Percentiles rank a stretch among this genome's conserved stretches.
Evolutionary conservation across 2,113 vertebrate genomes (phyloP).

Genomic region (Anas platyrhynchos): DNA sequence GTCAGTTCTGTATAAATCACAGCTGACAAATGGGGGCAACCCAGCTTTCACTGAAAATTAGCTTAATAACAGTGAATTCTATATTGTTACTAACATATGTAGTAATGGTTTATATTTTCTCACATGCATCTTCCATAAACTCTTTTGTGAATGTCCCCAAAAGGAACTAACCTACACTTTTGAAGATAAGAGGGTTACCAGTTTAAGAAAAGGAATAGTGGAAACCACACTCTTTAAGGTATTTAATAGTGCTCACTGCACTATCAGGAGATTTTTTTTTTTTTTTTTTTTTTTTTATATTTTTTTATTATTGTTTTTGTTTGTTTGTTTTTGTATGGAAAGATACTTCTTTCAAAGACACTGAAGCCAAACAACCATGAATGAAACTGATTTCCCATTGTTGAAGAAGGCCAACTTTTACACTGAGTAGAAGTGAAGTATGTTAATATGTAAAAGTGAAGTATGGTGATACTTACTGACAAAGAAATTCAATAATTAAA

Average conservation of each 20-base stretch:
- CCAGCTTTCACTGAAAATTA: background rate
- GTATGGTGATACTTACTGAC: background rate
- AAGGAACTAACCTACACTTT: background rate
- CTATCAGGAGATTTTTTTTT: accelerated
- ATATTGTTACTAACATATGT: background rate
- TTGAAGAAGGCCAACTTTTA: background rate
- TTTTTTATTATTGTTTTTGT: too few species aligned
- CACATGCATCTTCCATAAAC: background rate
- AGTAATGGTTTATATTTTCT: background rate
- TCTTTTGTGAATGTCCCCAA: background rate
- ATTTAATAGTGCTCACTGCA: background rate
- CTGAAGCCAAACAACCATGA: background rate
- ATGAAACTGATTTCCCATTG: background rate
- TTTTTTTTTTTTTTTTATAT: too few species aligned
- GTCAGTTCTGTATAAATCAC: background rate
- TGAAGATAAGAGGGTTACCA: background rate
- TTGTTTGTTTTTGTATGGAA: background rate
- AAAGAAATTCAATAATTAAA: background rate
- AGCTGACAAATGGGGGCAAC: background rate
- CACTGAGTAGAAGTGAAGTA: background rate
- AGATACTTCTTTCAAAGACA: background rate
- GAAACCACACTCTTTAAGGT: background rate
- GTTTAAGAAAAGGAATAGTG: background rate
- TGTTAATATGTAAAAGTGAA: too few species aligned
- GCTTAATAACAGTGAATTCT: background rate